These are phyloP conservation scores for Salarias fasciatus DNA, from an alignment of 2,797 vertebrate species.

Conservation along the genomic window DNA sequence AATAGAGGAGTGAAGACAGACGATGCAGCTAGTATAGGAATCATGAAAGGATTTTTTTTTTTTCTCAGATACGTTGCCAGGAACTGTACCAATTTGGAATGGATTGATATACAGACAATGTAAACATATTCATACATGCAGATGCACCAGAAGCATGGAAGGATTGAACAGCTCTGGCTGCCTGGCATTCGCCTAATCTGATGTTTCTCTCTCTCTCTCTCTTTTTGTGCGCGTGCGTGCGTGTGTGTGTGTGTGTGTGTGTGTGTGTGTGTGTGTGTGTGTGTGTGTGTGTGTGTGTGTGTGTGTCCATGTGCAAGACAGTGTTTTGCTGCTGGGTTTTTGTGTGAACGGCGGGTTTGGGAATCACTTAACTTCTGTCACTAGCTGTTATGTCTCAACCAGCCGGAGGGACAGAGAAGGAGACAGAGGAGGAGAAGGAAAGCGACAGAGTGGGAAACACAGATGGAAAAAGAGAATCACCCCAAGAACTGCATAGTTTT, in stretches of 20 bases:
- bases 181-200: slow-evolving; percentile 10
- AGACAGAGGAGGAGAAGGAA: slow-evolving; percentile 36
- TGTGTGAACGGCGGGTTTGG: slow-evolving; percentile 65
- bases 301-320: slow-evolving; percentile 13
- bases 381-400: slow-evolving; percentile 77
- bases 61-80: background rate
- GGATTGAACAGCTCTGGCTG: background rate
- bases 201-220: too few relatives aligned
- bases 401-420: slow-evolving; percentile 55
- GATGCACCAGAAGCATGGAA: background rate
- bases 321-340: slow-evolving; percentile 62
- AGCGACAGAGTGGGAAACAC: slow-evolving; percentile 29
- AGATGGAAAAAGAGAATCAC: slow-evolving; percentile 27
- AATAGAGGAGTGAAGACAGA: slow-evolving; percentile 1
- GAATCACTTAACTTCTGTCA: slow-evolving; percentile 86
- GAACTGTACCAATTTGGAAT: slow-evolving; percentile 7
- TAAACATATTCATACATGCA: slow-evolving; percentile 22
- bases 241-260: background rate
- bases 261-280: slow-evolving; percentile 36
- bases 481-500: slow-evolving; percentile 11
- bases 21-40: background rate
- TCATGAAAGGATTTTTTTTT: slow-evolving; percentile 8
- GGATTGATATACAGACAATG: slow-evolving; percentile 31
- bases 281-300: slow-evolving; percentile 1
- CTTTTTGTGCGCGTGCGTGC: slow-evolving; percentile 1